Evolutionary conservation across 2,888 invertebrate genomes (phyloP).

Genomic region (Drosophila austrosaltans): DNA sequence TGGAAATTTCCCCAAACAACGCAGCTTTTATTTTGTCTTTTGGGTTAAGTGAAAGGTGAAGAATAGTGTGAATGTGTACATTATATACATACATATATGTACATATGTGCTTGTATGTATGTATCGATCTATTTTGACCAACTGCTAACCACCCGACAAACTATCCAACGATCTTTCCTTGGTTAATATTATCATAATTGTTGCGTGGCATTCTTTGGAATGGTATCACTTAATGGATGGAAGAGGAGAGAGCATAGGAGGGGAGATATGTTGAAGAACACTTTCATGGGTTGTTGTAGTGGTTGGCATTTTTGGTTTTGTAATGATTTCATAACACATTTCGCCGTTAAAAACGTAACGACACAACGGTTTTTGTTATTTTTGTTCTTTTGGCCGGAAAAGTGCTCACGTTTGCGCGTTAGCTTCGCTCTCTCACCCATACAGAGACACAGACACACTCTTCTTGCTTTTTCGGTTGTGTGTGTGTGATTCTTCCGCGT

Average conservation of each 20-base stretch:
- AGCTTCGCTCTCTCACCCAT: conserved; percentile 1
- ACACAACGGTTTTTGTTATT: conserved; percentile 23
- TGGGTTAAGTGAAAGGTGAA: conserved; percentile 12
- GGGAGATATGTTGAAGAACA: not conserved
- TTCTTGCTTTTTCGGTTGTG: conserved; percentile 23
- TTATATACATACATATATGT: not conserved
- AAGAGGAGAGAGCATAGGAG: not conserved
- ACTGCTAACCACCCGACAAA: not conserved
- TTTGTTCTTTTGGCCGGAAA: conserved; percentile 19
- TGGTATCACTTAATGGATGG: not conserved
- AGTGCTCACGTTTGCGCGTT: conserved; percentile 12
- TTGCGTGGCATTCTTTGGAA: not conserved
- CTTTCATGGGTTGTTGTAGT: conserved; percentile 25
- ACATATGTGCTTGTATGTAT: not conserved
- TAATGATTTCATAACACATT: conserved; percentile 80
- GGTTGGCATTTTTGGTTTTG: conserved; percentile 64
- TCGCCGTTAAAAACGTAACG: conserved; percentile 60
- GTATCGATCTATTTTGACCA: not conserved
- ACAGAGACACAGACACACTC: conserved; percentile 9
- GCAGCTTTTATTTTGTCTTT: not conserved
- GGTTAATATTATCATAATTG: not conserved
- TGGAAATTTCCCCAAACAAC: conserved; percentile 16
- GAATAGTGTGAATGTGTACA: not conserved
- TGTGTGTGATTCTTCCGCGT: conserved; percentile 62
- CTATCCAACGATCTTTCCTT: not conserved